Evolutionary conservation across 2,888 invertebrate species (phyloP), one percentile per base, ranked within the genome.

Genomic region (Stramonita haemastoma): DNA sequence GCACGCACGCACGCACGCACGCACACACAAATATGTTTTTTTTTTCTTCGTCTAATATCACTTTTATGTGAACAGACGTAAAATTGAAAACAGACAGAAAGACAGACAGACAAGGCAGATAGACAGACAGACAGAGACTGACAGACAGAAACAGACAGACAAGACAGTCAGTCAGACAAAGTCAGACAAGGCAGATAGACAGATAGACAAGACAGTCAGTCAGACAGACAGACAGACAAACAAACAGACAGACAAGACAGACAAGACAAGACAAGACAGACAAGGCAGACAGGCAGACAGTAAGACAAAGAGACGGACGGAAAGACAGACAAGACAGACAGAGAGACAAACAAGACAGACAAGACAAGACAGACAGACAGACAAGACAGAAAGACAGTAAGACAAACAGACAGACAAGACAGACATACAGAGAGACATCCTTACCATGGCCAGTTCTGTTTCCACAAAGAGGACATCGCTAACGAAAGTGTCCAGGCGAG

Each of bases 381-480:
- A n/a, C n/a, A n/a, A n/a, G n/a, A n/a, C n/a, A n/a, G n/a, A n/a
- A n/a, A n/a, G n/a, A n/a, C n/a, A n/a, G n/a, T n/a, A n/a, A n/a
- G n/a, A n/a, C n/a, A n/a, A n/a, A n/a, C n/a, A n/a, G n/a, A n/a
- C n/a, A n/a, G n/a, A n/a, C n/a, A n/a, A n/a, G n/a, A n/a, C n/a
- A n/a, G n/a, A n/a, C n/a, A n/a, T n/a, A n/a, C n/a, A 79, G 29
- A 79, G 79, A 79, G 15, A 32, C 17, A 17, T 77, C 56, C 94
- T 91, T 91, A 95, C 95, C 89, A 93, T 92, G 32, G 94, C 94
- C 17, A 95, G 87, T 26, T 91, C 87, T 5, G 46, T 86, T 89
- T 95, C 95, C 57, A 95, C 91, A 22, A 92, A 91, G 86, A 91
- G 94, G 13, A 92, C 95, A 90, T 95, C 95, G 19, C 92, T 89